Conservation (phyloP, 2,888 invertebrate genomes). For the Uloborus plumipes region DNA sequence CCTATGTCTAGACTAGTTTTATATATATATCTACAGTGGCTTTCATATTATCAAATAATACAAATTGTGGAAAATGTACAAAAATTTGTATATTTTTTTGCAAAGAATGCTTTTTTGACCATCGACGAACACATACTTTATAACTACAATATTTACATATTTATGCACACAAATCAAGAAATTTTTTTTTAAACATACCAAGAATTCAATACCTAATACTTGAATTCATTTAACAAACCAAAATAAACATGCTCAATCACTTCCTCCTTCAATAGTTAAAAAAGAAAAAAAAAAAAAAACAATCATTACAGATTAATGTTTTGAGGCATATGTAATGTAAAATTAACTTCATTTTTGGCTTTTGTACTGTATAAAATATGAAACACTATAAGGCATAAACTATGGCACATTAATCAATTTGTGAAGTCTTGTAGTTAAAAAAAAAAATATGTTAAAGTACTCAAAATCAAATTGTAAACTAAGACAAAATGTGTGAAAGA, state of each 20-base stretch:
- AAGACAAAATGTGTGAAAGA: too few species aligned
- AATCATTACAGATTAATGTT: background rate
- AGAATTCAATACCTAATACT: constrained; percentile 14
- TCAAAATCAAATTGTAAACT: too few species aligned
- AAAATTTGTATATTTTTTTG: constrained; percentile 46
- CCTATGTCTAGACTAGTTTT: constrained; percentile 51
- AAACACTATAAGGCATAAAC: too few species aligned
- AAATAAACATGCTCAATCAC: constrained; percentile 29
- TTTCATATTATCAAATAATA: constrained; percentile 48
- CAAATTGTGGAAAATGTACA: constrained; percentile 52
- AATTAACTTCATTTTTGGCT: too few species aligned
- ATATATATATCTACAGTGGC: constrained; percentile 47
- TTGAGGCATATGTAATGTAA: too few species aligned
- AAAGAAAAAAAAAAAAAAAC: constrained; percentile 17
- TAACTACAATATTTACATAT: constrained; percentile 60
- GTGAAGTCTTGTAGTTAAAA: too few species aligned
- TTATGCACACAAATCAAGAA: constrained; percentile 9
- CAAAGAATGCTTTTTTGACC: constrained; percentile 23
- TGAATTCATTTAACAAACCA: constrained; percentile 39
- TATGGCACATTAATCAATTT: too few species aligned
- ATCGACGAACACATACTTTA: constrained; percentile 22
- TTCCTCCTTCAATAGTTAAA: constrained; percentile 47
- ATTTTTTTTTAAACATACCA: constrained; percentile 45
- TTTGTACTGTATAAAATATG: too few species aligned
- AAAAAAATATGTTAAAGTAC: too few species aligned